Evolutionary conservation across 2,888 invertebrate genomes (phyloP), one percentile per base, ranked within the genome.

Genomic region (Drosophila ustulata): DNA sequence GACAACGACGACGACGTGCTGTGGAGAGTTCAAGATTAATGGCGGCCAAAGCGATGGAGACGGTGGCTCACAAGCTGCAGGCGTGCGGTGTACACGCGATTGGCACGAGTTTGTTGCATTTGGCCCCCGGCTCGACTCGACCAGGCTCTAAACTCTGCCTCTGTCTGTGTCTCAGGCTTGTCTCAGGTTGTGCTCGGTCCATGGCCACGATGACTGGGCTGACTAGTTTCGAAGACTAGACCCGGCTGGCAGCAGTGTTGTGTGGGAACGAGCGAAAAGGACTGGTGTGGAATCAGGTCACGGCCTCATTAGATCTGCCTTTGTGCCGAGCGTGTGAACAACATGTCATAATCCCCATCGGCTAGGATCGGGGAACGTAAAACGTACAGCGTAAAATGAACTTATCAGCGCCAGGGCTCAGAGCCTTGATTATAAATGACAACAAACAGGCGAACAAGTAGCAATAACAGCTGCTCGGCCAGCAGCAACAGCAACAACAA

Each of bases 11-110:
- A 53, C 71, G 84, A 66, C 71, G 74, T 68, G 71, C 70, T 61
- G 67, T 56, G 62, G 68, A 78, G 75, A 80, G 82, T 71, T 79
- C 79, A 85, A 85, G 84, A 85, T 85, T 89, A 85, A 85, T 85
- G 82, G 89, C 75, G 53, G 57, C 72, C 71, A 78, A 71, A 74
- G 77, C 86, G 69, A 70, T 69, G 71, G 71, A 63, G 66, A 76
- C 80, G 83, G 71, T 57, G 71, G 66, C 76, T 75, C 67, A 45
- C 71, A 80, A 74, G 75, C 70, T 70, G 76, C 78, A 88, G 84
- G 89, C 92, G 87, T 90, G 89, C 91, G 89, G 90, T 89, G 89
- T 89, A 90, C 92, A 92, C 92, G 92, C 92, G 92, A 92, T 91
- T 90, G 92, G 92, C 92, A 92, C 92, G 92, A 91, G 92, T 89